phyloP scores from a whole-genome alignment of 2,888 invertebrate species.

The Acrocera orbiculus region DNA sequence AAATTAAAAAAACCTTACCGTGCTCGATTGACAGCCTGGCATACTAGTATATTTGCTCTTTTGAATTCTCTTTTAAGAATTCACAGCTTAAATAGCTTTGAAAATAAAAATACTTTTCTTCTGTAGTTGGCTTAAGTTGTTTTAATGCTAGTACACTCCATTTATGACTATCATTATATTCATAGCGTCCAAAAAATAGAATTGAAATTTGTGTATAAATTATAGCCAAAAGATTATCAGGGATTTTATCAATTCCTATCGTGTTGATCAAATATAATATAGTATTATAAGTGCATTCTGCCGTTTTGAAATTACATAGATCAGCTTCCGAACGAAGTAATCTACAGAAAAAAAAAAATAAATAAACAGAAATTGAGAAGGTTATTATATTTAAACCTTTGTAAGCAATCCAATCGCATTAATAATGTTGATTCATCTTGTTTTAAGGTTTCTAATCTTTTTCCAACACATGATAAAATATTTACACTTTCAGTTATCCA shows the following conservation, averaged over 20 bases:
- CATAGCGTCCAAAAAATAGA: constrained; percentile 66
- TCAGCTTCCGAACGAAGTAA: constrained; percentile 68
- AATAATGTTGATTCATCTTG: constrained; percentile 40
- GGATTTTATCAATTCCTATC: constrained; percentile 31
- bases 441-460: constrained; percentile 40
- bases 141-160: constrained; percentile 64
- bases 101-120: constrained; percentile 39
- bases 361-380: no score
- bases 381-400: constrained; percentile 44
- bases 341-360: constrained; percentile 33
- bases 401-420: constrained; percentile 65
- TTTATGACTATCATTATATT: constrained; percentile 62
- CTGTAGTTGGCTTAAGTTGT: constrained; percentile 43
- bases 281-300: constrained; percentile 49
- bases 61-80: constrained; percentile 72
- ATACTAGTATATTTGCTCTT: constrained; percentile 64
- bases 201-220: constrained; percentile 70
- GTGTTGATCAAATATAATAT: constrained; percentile 36
- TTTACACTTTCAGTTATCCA: constrained; percentile 66
- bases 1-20: no score
- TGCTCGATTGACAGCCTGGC: constrained; percentile 53
- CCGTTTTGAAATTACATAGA: constrained; percentile 66
- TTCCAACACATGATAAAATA: constrained; percentile 49
- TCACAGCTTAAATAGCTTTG: no score
- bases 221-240: constrained; percentile 40